These are phyloP conservation scores for Phataginus tetradactyla DNA, from an alignment of 2,797 vertebrate genomes.

Conservation along the genomic window DNA sequence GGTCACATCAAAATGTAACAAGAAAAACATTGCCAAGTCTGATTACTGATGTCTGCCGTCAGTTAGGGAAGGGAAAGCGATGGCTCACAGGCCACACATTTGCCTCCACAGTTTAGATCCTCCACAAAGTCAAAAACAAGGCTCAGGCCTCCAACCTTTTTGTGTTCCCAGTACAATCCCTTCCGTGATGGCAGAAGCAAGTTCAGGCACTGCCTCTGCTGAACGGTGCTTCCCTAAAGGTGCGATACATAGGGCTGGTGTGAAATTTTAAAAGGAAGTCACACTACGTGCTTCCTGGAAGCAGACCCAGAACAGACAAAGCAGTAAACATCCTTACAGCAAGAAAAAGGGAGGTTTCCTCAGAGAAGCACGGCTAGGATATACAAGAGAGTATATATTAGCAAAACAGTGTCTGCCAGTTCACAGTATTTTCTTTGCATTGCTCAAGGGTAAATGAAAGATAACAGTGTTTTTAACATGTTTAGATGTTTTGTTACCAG, in stretches of 20 bases:
- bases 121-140: conserved; percentile 4
- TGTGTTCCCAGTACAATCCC: background rate
- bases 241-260: background rate
- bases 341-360: conserved; percentile 74
- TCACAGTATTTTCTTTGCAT: conserved; percentile 79
- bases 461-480: conserved; percentile 76
- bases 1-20: background rate
- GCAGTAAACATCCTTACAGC: conserved; percentile 9
- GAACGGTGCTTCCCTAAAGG: background rate
- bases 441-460: conserved; percentile 83
- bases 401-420: conserved; percentile 79
- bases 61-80: background rate
- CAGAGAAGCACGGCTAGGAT: conserved; percentile 62
- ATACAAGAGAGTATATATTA: conserved; percentile 75
- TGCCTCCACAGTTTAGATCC: background rate
- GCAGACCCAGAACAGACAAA: conserved; percentile 22
- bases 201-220: background rate
- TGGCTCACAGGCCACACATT: background rate
- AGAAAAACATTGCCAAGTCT: background rate
- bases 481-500: conserved; percentile 79
- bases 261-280: conserved; percentile 46
- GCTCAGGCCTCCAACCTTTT: background rate
- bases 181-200: conserved; percentile 13
- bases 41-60: background rate
- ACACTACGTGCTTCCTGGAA: conserved; percentile 21